Conservation (phyloP, 2,888 invertebrate species). For the Cepaea hortensis region DNA sequence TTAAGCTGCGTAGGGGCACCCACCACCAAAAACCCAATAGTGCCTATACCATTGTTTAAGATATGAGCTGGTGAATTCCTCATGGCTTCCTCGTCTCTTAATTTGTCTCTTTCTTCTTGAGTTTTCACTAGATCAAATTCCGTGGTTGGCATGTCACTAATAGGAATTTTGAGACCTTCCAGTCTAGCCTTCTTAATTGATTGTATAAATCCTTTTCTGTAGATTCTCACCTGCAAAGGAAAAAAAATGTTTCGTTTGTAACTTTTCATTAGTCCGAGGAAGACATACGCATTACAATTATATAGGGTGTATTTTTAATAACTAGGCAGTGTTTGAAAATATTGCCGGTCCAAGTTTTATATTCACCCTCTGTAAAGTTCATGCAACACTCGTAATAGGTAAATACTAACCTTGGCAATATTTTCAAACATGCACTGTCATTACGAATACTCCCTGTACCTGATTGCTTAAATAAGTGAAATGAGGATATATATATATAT, state of each 20-base stretch:
- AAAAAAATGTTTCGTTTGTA: neutral
- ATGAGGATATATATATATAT: too few species aligned
- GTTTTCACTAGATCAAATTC: constrained; percentile 47
- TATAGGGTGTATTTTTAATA: neutral
- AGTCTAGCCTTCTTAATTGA: constrained; percentile 38
- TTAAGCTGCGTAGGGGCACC: too few species aligned
- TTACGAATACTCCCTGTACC: too few species aligned
- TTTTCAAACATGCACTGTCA: too few species aligned
- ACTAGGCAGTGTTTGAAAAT: too few species aligned
- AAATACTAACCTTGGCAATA: too few species aligned
- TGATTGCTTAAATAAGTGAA: too few species aligned
- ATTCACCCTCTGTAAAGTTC: too few species aligned
- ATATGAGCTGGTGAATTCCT: neutral
- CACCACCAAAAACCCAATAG: too few species aligned
- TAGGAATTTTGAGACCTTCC: constrained; percentile 36
- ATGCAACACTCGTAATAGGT: too few species aligned
- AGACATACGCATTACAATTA: too few species aligned
- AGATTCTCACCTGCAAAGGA: neutral
- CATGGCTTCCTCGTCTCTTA: constrained; percentile 11
- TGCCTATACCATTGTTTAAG: neutral
- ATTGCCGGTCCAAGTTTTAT: too few species aligned
- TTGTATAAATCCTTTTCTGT: constrained; percentile 51
- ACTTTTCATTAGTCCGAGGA: neutral
- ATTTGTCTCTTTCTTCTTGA: constrained; percentile 46
- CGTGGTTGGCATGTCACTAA: constrained; percentile 46